Base-by-base conservation (phyloP, 2,113 vertebrate genomes). In the Oophaga pumilio region DNA sequence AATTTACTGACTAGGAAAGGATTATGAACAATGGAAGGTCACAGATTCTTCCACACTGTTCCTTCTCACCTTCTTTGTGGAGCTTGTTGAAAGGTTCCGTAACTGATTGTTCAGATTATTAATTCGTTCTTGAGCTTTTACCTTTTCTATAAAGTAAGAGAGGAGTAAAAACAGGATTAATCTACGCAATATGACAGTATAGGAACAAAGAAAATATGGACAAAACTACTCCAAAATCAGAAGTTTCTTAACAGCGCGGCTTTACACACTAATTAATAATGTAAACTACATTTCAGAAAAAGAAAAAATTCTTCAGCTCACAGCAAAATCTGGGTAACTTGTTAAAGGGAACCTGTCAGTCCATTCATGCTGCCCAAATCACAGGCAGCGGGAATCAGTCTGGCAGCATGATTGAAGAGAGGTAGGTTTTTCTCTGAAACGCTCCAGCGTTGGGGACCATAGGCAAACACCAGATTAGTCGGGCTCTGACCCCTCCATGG, bases 61-160 rank as follows among this genome's bases (percentile, higher is more conserved):
- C 14, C 2, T 20, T 6, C 49, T 88, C 26, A 88, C 87, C 81
- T 84, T 88, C 71, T 88, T 88, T 43, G 71, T 82, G 10, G 57
- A 15, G 9, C 80, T 76, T 10, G 59, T 82, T 17, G 92, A 89
- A 59, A 91, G 90, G 90, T 90, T 91, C 89, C 94, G 95, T 50
- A 93, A 93, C 84, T 96, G 96, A 92, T 96, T 96, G 93, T 95
- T 96, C 90, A 96, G 93, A 93, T 96, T 96, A 91, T 96, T 96
- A 86, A 96, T 96, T 74, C 95, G 92, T 90, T 96, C 95, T 89
- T 94, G 90, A 87, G 94, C 95, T 93, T 96, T 96, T 0, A 94
- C 94, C 93, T 96, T 96, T 88, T 96, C 95, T 96, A 90, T 60
- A 93, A 18, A 20, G 33, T 6, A 50, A 50, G 50, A 2, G 22